These are phyloP conservation scores for Pelodiscus sinensis DNA, from an alignment of 2,113 vertebrate species.

Conservation along the genomic window DNA sequence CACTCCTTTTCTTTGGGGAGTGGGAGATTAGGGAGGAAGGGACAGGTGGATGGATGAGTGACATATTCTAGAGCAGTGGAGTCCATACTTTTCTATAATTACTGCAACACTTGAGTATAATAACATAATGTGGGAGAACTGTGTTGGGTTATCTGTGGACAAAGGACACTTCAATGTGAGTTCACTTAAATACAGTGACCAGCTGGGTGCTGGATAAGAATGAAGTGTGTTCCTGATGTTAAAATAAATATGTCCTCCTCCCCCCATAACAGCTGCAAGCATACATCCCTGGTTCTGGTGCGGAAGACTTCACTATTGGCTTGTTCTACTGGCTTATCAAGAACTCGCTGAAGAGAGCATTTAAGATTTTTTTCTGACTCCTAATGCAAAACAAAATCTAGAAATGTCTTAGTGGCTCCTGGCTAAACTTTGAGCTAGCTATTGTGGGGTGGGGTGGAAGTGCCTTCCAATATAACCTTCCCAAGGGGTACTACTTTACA, in stretches of 20 bases:
- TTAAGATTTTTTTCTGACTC: not conserved
- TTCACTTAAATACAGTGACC: not conserved
- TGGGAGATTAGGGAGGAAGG: not conserved
- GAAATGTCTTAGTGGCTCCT: not conserved
- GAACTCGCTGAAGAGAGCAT: not conserved
- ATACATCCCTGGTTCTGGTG: not conserved
- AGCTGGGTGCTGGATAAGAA: not conserved
- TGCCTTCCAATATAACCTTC: not conserved
- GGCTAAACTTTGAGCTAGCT: not conserved
- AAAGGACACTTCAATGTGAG: not conserved
- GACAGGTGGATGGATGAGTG: not conserved
- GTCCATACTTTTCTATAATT: not conserved
- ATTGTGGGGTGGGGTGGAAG: not conserved
- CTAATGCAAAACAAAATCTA: not conserved
- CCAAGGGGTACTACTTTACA: not conserved
- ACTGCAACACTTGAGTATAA: not conserved
- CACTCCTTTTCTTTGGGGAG: not conserved
- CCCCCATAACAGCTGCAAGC: not conserved
- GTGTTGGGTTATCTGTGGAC: not conserved
- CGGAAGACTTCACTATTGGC: not conserved
- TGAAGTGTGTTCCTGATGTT: not conserved
- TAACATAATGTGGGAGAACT: accelerated
- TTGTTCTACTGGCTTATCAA: not conserved
- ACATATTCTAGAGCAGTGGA: not conserved
- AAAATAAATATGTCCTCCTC: accelerated